phyloP scores from a whole-genome alignment of 2,888 invertebrate genomes.

The Catocala sponsa region DNA sequence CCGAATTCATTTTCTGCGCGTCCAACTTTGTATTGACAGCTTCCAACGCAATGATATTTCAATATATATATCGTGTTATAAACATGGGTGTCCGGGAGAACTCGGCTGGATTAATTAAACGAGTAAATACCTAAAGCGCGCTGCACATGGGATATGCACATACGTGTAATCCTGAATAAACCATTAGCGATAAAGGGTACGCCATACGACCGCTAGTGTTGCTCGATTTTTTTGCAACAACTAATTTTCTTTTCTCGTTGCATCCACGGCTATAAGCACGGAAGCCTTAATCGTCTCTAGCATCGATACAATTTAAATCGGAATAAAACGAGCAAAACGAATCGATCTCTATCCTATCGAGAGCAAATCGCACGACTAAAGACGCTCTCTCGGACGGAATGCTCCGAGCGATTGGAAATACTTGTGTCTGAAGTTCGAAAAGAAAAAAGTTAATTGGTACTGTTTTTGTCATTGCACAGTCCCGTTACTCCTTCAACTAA shows the following conservation, averaged over 20 bases:
- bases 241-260: constrained; percentile 72
- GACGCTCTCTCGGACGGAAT: constrained; percentile 79
- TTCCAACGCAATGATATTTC: constrained; percentile 47
- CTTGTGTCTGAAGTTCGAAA: constrained; percentile 73
- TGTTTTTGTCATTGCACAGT: constrained; percentile 78
- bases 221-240: constrained; percentile 55
- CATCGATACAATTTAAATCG: constrained; percentile 86
- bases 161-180: constrained; percentile 12
- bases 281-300: constrained; percentile 81
- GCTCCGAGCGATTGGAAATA: constrained; percentile 79
- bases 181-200: constrained; percentile 11
- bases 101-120: constrained; percentile 25
- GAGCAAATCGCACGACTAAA: constrained; percentile 84
- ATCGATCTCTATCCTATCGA: constrained; percentile 83
- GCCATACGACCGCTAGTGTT: constrained; percentile 27
- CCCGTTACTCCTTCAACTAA: constrained; percentile 75
- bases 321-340: constrained; percentile 82
- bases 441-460: constrained; percentile 84
- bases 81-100: constrained; percentile 11
- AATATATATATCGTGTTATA: constrained; percentile 41
- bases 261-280: constrained; percentile 61
- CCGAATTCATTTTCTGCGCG: constrained; percentile 53
- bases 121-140: constrained; percentile 20
- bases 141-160: not conserved
- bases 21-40: constrained; percentile 50